Conservation (phyloP, 2,113 vertebrate genomes). For the Pollimyrus isidori region DNA sequence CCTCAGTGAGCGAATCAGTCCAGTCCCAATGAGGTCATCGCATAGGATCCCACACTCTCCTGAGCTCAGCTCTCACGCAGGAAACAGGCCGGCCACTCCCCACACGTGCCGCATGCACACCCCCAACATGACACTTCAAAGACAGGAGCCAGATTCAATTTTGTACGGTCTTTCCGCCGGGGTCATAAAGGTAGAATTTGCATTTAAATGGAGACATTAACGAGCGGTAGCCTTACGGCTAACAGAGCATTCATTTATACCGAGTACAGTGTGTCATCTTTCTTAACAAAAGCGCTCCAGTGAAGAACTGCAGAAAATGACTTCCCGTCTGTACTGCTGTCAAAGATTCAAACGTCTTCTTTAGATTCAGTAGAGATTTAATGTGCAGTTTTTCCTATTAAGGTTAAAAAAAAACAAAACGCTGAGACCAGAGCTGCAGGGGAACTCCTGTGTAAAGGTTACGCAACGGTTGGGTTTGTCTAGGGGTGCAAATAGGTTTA, state of each 20-base stretch:
- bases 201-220: conserved; percentile 61
- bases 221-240: conserved; percentile 42
- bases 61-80: background rate
- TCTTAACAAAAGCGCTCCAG: conserved; percentile 46
- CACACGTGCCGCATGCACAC: background rate
- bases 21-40: background rate
- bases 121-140: conserved; percentile 30
- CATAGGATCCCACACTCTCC: background rate
- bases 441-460: background rate
- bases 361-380: conserved; percentile 2
- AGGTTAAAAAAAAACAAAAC: background rate
- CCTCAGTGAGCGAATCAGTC: background rate
- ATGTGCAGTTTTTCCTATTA: background rate
- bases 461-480: background rate
- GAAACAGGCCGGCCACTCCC: background rate
- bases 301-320: conserved; percentile 30
- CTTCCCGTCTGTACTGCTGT: conserved; percentile 9
- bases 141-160: conserved; percentile 43
- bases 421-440: background rate
- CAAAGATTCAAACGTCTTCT: conserved; percentile 13
- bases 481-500: background rate
- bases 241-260: conserved; percentile 50
- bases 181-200: conserved; percentile 57
- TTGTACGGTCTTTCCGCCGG: conserved; percentile 39
- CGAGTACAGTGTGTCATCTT: conserved; percentile 35